A percentile compares a stretch with the other conserved stretches of the same genome.
These are phyloP conservation scores for Trematomus loennbergii DNA, from an alignment of 2,113 vertebrate species.

Conservation along the genomic window DNA sequence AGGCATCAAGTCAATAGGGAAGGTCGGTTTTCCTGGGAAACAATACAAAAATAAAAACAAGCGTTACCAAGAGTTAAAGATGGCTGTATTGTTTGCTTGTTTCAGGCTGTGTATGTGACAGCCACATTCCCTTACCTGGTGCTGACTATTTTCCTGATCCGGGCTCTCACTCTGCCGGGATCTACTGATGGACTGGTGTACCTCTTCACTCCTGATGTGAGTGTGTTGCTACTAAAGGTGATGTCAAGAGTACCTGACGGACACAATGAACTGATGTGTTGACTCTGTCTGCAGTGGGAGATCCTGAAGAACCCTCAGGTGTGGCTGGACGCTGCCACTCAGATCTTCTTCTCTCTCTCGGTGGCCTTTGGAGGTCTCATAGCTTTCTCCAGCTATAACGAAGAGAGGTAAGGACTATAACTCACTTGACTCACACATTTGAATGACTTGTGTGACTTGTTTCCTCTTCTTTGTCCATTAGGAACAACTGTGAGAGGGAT, in stretches of 20 bases:
- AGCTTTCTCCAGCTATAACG: constrained; percentile 93
- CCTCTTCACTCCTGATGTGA: constrained; percentile 92
- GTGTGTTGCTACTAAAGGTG: not conserved
- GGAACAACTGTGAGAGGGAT: constrained; percentile 93
- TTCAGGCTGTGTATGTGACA: constrained; percentile 92
- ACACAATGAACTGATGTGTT: constrained; percentile 52
- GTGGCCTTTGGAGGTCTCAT: constrained; percentile 93
- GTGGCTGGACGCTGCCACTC: constrained; percentile 94
- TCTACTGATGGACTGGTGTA: constrained; percentile 86
- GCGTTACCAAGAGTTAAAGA: not conserved
- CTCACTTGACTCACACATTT: not conserved
- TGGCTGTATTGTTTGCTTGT: not conserved
- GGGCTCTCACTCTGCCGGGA: constrained; percentile 90
- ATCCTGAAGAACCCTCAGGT: constrained; percentile 87
- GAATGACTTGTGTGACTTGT: not conserved
- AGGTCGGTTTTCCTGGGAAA: constrained; percentile 80
- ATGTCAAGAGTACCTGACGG: not conserved
- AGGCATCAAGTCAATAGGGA: constrained; percentile 91
- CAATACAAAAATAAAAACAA: not conserved
- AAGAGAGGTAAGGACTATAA: constrained; percentile 80
- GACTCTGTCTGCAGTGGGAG: constrained; percentile 81
- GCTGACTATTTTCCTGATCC: constrained; percentile 90
- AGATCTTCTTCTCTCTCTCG: constrained; percentile 96
- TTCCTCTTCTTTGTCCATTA: constrained; percentile 56
- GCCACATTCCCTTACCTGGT: constrained; percentile 91